Evolutionary conservation across 2,888 invertebrate species (phyloP), one percentile per base, ranked within the genome.

Genomic region (Chrysolina americana): DNA sequence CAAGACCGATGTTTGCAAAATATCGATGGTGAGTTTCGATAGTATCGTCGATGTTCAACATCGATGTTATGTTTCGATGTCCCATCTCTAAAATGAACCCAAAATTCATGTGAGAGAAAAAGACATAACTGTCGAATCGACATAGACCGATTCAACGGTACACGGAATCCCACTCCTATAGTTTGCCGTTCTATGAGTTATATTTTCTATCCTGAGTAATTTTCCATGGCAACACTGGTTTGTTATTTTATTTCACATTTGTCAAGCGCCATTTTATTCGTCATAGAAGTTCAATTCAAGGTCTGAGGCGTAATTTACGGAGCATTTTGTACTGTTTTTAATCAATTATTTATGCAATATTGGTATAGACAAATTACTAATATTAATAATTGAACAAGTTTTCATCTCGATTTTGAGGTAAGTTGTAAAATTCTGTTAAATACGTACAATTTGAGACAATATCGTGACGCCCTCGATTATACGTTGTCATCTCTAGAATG

Each of bases 401-500:
- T 28, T 59, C 59, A 36, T 28, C 59, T 59, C 59, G 36, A n/a
- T 59, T n/a, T 59, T 10, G 56, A 56, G 36, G 62, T 23, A 28
- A 64, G 73, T 36, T 68, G 28, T 44, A 48, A 73, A 63, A 68
- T 36, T n/a, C 41, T 68, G 23, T 21, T 17, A 5, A 64, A 69
- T 68, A 21, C 41, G 62, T 23, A 68, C 53, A 8, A 36, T n/a
- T 36, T 6, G 13, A 15, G 59, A 59, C 3, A 36, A 11, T 19
- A 23, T 59, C 8, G n/a, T 59, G 36, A 59, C 59, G 59, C 36
- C 36, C 28, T 15, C 28, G 28, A 59, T 28, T 11, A 59, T 59
- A 23, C 11, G 1, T 6, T 56, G 10, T 56, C 11, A 4, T 19
- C 9, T 56, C n/a, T 19, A 23, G 10, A 56, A 56, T 48, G 17